A percentile compares a stretch with the other conserved stretches of the same genome.
Evolutionary conservation across 2,113 vertebrate genomes (phyloP).

Genomic region (Micronycteris hirsuta): DNA sequence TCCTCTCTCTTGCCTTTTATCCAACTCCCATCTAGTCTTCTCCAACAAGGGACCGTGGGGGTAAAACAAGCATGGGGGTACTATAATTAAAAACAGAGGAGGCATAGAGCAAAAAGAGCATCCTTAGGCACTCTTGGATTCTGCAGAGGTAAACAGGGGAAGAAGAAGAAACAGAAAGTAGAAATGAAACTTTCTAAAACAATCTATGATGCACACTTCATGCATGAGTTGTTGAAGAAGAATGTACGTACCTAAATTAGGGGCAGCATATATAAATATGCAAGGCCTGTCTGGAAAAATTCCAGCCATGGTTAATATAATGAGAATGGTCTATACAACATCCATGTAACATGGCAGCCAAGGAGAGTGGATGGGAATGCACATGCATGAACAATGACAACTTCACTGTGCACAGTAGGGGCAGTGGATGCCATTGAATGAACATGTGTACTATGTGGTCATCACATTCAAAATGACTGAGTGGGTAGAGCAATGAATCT

Average conservation of each 20-base stretch:
- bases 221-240: not conserved
- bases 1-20: not conserved
- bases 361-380: too few species aligned
- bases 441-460: too few species aligned
- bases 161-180: not conserved
- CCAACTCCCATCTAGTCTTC: not conserved
- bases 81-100: not conserved
- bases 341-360: too few species aligned
- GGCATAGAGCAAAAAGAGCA: not conserved
- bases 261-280: not conserved
- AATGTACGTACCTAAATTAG: not conserved
- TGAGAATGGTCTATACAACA: too few species aligned
- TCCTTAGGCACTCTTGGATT: not conserved
- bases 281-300: too few species aligned
- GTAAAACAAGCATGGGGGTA: not conserved
- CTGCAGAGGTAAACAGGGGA: not conserved
- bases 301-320: too few species aligned
- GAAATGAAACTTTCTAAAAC: not conserved
- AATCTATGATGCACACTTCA: not conserved
- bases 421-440: too few species aligned
- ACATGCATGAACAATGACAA: too few species aligned
- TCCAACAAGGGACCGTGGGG: not conserved
- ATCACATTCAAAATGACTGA: too few species aligned
- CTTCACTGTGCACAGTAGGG: too few species aligned
- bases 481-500: too few species aligned